Conservation (phyloP, 2,888 invertebrate genomes). For the Agonopterix arenella region DNA sequence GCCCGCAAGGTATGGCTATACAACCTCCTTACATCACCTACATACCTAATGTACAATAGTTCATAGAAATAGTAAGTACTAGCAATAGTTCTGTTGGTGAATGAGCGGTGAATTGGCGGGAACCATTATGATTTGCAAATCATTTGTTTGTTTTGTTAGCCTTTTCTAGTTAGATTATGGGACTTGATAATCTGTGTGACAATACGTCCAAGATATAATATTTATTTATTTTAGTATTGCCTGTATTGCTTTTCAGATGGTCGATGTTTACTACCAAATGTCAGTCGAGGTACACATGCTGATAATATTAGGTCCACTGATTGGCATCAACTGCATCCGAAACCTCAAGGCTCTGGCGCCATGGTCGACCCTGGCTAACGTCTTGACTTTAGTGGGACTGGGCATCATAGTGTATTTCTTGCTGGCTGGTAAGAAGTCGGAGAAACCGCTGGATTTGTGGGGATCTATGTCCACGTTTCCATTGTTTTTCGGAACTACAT, state of each 20-base stretch:
- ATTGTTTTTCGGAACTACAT: slow-evolving; percentile 91
- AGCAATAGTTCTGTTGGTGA: no score
- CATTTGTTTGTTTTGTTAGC: no score
- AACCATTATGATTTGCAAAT: no score
- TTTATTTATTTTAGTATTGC: no score
- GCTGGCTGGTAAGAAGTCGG: slow-evolving; percentile 70
- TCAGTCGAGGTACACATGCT: slow-evolving; percentile 79
- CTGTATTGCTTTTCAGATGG: slow-evolving; percentile 48
- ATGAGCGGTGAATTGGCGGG: no score
- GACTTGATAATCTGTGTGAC: no score
- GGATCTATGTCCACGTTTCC: slow-evolving; percentile 74
- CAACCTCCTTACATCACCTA: no score
- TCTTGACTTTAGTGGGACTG: slow-evolving; percentile 85
- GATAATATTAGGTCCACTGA: slow-evolving; percentile 81
- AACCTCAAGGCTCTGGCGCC: slow-evolving; percentile 89
- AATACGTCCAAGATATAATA: no score
- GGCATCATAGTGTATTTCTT: slow-evolving; percentile 85
- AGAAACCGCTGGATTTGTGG: slow-evolving; percentile 60
- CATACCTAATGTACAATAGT: no score
- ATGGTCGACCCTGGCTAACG: slow-evolving; percentile 89
- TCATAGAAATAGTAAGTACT: no score
- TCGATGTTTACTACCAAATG: slow-evolving; percentile 54
- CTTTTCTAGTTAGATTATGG: no score
- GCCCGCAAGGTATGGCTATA: no score
- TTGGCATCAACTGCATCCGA: slow-evolving; percentile 82